These are phyloP conservation scores for Morus bassanus DNA, from an alignment of 2,797 vertebrate genomes.

Conservation along the genomic window DNA sequence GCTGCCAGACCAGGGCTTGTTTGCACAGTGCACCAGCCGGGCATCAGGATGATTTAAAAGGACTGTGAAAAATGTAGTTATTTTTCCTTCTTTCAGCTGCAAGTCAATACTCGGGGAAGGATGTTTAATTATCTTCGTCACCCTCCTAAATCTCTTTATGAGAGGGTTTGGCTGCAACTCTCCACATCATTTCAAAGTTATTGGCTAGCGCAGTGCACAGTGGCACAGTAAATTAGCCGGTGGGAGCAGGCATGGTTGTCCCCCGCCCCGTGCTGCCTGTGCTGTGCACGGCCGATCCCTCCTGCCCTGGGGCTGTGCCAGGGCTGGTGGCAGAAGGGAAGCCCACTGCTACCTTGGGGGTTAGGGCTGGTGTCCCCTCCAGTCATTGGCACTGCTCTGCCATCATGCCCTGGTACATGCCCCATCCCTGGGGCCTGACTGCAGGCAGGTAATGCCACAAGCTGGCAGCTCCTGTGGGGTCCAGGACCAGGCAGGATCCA, in stretches of 20 bases:
- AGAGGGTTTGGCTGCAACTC: conserved; percentile 70
- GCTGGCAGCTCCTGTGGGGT: neutral
- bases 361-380: neutral
- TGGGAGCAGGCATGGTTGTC: neutral
- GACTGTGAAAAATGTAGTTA: conserved; percentile 66
- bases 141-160: conserved; percentile 73
- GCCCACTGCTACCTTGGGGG: neutral
- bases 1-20: neutral
- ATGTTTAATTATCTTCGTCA: conserved; percentile 72
- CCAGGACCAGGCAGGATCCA: too few species aligned
- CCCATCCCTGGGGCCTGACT: neutral
- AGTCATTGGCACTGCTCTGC: fast-evolving
- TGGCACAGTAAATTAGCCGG: conserved; percentile 45
- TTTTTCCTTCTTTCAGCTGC: conserved; percentile 59
- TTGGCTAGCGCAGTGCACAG: neutral
- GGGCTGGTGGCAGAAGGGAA: neutral
- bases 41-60: conserved; percentile 60
- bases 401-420: fast-evolving
- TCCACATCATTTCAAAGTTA: conserved; percentile 63
- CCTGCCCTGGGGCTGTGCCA: neutral
- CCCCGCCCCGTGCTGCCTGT: neutral
- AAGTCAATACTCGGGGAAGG: conserved; percentile 67
- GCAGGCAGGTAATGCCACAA: neutral
- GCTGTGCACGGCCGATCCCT: neutral
- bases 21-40: neutral